A percentile compares a stretch with the other conserved stretches of the same genome.
phyloP scores from a whole-genome alignment of 92 coral and sea anemone species.

The Palythoa heliodiscus region DNA sequence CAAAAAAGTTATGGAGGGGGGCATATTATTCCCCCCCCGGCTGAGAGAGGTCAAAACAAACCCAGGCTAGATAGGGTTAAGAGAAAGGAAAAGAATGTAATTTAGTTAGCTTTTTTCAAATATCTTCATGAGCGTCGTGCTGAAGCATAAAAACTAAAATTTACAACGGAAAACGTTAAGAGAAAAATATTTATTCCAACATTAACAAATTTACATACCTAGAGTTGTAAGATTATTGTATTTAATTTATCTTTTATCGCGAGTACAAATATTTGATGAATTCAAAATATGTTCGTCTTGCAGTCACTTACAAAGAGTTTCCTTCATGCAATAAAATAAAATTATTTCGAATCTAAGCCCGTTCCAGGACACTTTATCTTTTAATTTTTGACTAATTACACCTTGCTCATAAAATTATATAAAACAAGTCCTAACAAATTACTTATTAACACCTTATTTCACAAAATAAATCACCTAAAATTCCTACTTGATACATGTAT shows the following conservation, averaged over 20 bases:
- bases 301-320: background rate
- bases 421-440: background rate
- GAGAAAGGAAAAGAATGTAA: no score
- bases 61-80: no score
- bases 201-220: background rate
- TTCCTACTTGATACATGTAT: no score
- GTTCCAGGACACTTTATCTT: background rate
- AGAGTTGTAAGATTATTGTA: background rate
- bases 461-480: no score
- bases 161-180: background rate
- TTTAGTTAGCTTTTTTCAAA: no score
- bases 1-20: no score
- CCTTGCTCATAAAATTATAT: background rate
- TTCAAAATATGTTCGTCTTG: conserved; percentile 38
- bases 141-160: no score
- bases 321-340: background rate
- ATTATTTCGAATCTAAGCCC: background rate
- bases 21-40: no score
- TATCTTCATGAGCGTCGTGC: no score
- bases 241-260: background rate
- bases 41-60: no score
- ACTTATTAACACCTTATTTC: background rate
- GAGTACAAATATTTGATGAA: conserved; percentile 10
- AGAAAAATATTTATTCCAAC: conserved; percentile 42
- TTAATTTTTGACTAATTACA: background rate